phyloP scores from a whole-genome alignment of 2,888 invertebrate species.

The Diloba caeruleocephala region DNA sequence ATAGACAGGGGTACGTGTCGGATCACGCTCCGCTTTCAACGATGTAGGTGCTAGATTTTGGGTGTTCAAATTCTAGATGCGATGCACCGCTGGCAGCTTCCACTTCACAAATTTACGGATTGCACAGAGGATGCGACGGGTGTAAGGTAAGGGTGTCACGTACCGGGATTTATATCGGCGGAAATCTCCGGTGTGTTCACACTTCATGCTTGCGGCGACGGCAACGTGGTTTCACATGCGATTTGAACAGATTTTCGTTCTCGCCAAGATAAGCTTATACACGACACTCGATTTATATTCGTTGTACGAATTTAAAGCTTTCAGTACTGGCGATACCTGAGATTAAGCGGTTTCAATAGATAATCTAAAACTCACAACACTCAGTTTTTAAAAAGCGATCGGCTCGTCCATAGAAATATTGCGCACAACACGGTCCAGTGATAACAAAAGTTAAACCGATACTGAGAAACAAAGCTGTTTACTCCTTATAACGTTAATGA shows the following conservation, averaged over 20 bases:
- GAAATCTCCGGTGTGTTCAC: slow-evolving; percentile 82
- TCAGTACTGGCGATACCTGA: slow-evolving; percentile 19
- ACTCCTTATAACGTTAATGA: slow-evolving; percentile 39
- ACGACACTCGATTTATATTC: slow-evolving; percentile 62
- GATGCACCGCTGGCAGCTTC: slow-evolving; percentile 73
- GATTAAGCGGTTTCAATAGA: slow-evolving; percentile 27
- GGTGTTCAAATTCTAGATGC: slow-evolving; percentile 74
- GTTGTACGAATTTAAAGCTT: slow-evolving; percentile 54
- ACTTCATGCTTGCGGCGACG: slow-evolving; percentile 72
- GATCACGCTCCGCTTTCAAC: slow-evolving; percentile 42
- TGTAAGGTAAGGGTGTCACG: slow-evolving; percentile 78
- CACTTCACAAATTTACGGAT: slow-evolving; percentile 81
- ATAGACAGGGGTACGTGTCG: slow-evolving; percentile 51
- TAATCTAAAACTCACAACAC: slow-evolving; percentile 26
- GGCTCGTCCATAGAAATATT: slow-evolving; percentile 26
- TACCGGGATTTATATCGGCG: slow-evolving; percentile 83
- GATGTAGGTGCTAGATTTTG: slow-evolving; percentile 66
- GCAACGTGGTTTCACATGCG: slow-evolving; percentile 66
- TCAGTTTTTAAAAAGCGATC: slow-evolving; percentile 15
- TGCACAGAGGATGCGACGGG: slow-evolving; percentile 70
- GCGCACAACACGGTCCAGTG: slow-evolving; percentile 37
- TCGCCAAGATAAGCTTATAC: slow-evolving; percentile 61
- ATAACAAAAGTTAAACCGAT: slow-evolving; percentile 47
- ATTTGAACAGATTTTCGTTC: slow-evolving; percentile 68
- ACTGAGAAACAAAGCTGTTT: slow-evolving; percentile 47